Percentiles rank a stretch among this genome's conserved stretches.
Evolutionary conservation across 1,140 invertebrate genomes (phyloP).

Genomic region (Drosophila obscura): DNA sequence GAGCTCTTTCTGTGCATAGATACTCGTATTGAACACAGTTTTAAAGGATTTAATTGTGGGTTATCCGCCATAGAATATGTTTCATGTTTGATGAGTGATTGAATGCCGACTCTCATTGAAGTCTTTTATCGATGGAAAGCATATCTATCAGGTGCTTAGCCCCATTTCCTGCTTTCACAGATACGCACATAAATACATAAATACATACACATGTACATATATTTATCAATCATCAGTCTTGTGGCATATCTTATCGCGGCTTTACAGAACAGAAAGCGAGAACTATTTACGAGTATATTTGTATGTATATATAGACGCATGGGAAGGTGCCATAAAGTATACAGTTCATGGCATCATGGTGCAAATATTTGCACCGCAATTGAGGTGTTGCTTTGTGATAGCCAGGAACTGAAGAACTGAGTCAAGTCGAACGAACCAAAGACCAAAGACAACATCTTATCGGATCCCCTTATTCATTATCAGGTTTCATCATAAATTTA

Average conservation of each 20-base stretch:
- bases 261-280: slow-evolving; percentile 8
- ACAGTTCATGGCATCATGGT: slow-evolving; percentile 42
- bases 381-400: slow-evolving; percentile 7
- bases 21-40: neutral
- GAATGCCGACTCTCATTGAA: too few species aligned
- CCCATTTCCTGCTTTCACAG: slow-evolving; percentile 39
- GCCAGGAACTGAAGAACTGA: slow-evolving; percentile 22
- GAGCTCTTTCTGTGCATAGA: neutral
- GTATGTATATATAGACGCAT: neutral
- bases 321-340: slow-evolving; percentile 20
- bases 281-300: slow-evolving; percentile 7
- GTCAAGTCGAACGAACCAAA: slow-evolving; percentile 16
- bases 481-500: slow-evolving; percentile 30
- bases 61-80: too few species aligned
- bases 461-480: slow-evolving; percentile 16
- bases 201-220: neutral
- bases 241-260: slow-evolving; percentile 47
- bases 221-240: slow-evolving; percentile 38
- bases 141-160: slow-evolving; percentile 30
- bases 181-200: neutral
- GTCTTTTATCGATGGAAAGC: slow-evolving; percentile 7
- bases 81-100: too few species aligned
- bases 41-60: too few species aligned
- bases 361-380: slow-evolving; percentile 63
- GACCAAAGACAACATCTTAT: slow-evolving; percentile 29